phyloP scores from a whole-genome alignment of 1,140 invertebrate genomes.

The Plectrocnemia conspersa region DNA sequence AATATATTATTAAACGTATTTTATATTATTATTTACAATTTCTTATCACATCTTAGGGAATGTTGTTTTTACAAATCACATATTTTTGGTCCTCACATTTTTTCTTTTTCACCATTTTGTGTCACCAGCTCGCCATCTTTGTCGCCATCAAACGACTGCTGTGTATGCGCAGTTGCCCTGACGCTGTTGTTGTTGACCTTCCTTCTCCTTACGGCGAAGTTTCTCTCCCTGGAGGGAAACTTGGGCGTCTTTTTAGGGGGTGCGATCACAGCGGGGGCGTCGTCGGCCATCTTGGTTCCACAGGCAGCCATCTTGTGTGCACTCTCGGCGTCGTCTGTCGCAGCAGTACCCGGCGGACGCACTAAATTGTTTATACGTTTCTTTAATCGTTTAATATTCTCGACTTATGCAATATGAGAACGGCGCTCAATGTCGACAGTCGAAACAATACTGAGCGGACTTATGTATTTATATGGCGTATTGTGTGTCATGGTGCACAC shows the following conservation, averaged over 20 bases:
- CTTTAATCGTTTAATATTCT: not conserved
- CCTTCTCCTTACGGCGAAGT: constrained; percentile 58
- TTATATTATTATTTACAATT: constrained; percentile 40
- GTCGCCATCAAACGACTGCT: too few species aligned
- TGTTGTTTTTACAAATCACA: too few species aligned
- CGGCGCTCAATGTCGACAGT: constrained; percentile 5
- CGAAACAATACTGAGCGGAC: constrained; percentile 6
- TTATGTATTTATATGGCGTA: constrained; percentile 7
- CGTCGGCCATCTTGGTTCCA: constrained; percentile 27
- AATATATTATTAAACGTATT: constrained; percentile 30
- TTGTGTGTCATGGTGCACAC: constrained; percentile 3
- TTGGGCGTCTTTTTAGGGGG: constrained; percentile 53
- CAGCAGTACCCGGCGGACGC: not conserved
- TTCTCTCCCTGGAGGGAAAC: constrained; percentile 63
- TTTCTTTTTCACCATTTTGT: too few species aligned
- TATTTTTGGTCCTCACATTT: too few species aligned
- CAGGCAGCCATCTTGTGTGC: constrained; percentile 42
- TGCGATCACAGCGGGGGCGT: constrained; percentile 47
- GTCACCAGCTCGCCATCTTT: too few species aligned
- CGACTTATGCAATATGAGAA: constrained; percentile 2
- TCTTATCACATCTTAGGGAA: too few species aligned
- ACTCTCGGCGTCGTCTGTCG: too few species aligned
- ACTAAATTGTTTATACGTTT: not conserved
- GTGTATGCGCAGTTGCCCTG: too few species aligned
- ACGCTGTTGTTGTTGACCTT: constrained; percentile 41